Percentiles rank a stretch among this genome's conserved stretches.
Evolutionary conservation across 1,140 invertebrate species (phyloP).

Genomic region (Parasteatoda tepidariorum): DNA sequence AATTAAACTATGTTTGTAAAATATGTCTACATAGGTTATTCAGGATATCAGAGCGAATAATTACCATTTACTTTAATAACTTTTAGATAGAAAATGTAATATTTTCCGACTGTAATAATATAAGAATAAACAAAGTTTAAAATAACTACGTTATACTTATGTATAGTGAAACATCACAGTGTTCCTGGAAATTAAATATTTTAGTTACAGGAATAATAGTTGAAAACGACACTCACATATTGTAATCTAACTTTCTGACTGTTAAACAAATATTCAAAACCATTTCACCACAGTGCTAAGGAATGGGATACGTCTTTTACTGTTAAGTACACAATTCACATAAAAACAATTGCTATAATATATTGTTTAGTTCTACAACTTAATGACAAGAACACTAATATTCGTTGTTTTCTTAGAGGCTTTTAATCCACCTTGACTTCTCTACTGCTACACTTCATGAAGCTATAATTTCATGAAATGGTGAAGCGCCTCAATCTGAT

Average conservation of each 20-base stretch:
- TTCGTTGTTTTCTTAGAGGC: slow-evolving; percentile 56
- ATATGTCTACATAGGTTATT: too few relatives aligned
- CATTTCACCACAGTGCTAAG: background rate
- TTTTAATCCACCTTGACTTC: slow-evolving; percentile 22
- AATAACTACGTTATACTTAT: background rate
- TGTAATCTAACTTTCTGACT: slow-evolving; percentile 29
- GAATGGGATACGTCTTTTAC: slow-evolving; percentile 1
- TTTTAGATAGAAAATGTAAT: background rate
- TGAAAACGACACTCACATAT: background rate
- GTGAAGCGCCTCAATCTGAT: slow-evolving; percentile 6
- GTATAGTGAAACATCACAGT: background rate
- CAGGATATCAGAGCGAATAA: too few relatives aligned
- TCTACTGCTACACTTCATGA: slow-evolving; percentile 45
- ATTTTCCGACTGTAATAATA: background rate
- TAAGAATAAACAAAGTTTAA: background rate
- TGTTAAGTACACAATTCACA: slow-evolving; percentile 31
- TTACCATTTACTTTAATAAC: too few relatives aligned
- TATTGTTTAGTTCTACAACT: slow-evolving; percentile 39
- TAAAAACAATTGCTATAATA: slow-evolving; percentile 43
- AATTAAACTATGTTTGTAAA: too few relatives aligned
- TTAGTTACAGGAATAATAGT: background rate
- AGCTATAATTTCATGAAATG: slow-evolving; percentile 35
- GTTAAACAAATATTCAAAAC: background rate
- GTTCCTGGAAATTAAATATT: background rate
- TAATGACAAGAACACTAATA: slow-evolving; percentile 50